These are phyloP conservation scores for Excalfactoria chinensis DNA, from an alignment of 2,113 vertebrate genomes.

Conservation along the genomic window DNA sequence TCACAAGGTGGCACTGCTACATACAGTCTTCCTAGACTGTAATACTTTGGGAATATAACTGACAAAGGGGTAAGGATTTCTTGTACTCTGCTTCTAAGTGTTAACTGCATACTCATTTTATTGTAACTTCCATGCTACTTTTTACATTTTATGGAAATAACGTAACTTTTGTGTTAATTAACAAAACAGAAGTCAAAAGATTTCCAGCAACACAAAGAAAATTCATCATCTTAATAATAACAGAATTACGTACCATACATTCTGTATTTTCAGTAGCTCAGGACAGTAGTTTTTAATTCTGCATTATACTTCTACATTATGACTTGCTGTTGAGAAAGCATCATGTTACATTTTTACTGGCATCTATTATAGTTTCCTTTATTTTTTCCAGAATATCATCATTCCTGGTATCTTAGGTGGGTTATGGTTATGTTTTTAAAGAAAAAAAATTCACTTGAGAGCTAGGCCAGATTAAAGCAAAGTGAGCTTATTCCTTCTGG, in stretches of 20 bases:
- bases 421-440: background rate
- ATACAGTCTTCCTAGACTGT: background rate
- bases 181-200: background rate
- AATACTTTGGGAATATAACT: background rate
- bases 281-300: background rate
- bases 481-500: background rate
- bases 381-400: background rate
- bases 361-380: background rate
- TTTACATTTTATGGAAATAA: background rate
- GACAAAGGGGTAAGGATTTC: background rate
- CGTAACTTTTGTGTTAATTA: background rate
- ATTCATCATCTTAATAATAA: background rate
- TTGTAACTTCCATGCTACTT: background rate
- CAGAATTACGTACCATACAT: background rate
- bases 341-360: background rate
- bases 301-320: background rate
- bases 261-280: background rate
- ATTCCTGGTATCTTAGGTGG: background rate
- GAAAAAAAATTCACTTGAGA: rapidly evolving
- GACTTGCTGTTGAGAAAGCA: background rate
- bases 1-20: constrained; percentile 60
- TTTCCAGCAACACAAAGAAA: background rate
- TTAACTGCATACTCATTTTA: rapidly evolving
- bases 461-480: background rate
- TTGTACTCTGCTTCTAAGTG: background rate